Evolutionary conservation across 2,797 vertebrate species (phyloP), one percentile per base, ranked within the genome.

Genomic region (Schizothorax lantsangensis): DNA sequence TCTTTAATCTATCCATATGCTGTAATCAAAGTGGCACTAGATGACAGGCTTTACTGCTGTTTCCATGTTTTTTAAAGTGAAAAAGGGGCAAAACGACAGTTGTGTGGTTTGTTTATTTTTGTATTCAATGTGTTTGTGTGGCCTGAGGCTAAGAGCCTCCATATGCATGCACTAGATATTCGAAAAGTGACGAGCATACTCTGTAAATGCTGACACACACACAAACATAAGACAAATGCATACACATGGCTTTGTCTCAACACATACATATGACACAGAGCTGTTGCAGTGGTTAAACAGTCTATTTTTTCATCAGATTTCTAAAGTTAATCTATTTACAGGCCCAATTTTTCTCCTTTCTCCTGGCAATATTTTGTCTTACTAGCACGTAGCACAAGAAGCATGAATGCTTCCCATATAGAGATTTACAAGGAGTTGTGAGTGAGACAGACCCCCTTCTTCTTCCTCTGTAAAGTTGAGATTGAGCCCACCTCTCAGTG

Each of bases 341-440:
- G 4, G 6, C 26, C 92, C 82, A 95, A 93, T 94, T 95, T 95
- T 95, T 91, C 92, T 93, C 92, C 93, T 94, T 92, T 88, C 93
- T 94, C 89, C 89, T 92, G 92, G 89, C 88, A 91, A 93, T 92
- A 92, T 93, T 94, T 94, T 94, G 89, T 94, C 94, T 93, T 92
- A 93, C 89, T 93, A 94, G 93, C 90, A 86, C 92, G 91, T 91
- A 91, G 89, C 47, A 64, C 91, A 89, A 86, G 86, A 86, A 91
- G 95, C 93, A 93, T 94, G 92, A 91, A 92, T 93, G 91, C 87
- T 82, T 93, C 92, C 89, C 92, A 95, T 92, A 95, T 94, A 93
- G 91, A 95, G 94, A 95, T 95, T 94, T 95, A 95, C 93, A 92
- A 91, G 90, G 91, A 90, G 91, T 90, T 92, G 75, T 84, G 52